Base-by-base conservation (phyloP, 1,140 invertebrate genomes). In the Pseudomyrmex dendroicus region DNA sequence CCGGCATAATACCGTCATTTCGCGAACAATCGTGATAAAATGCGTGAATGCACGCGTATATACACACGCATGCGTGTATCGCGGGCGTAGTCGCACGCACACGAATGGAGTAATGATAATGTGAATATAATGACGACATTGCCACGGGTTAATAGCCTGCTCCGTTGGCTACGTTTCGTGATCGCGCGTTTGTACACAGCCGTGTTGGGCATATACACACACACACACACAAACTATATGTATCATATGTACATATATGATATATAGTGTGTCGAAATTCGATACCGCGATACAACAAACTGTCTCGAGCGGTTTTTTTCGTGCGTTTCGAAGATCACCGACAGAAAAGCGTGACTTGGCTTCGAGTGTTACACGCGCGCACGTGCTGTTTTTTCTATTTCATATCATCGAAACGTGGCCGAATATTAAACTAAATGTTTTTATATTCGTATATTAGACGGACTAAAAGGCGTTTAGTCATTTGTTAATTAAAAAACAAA, bases 101-200 rank as follows among this genome's bases (percentile, higher is more conserved):
- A 20, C 80, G 50, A 25, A 25, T 22, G 56, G 64, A 54, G 63
- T 44, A 56, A 72, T 78, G 64, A 87, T 91, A 91, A 91, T 90
- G 89, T 84, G 89, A 89, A 87, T 89, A 90, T 91, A 91, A 91
- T 90, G 90, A 89, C 83, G 87, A 73, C 78, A 86, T 89, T 84
- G 86, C 84, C 84, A 82, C 85, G 85, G 78, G 72, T 87, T 86
- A 83, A 86, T 61, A 77, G 84, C 72, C 54, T 59, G 22, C 20
- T 20, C 12, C 54, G 63, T 25, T 73, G 66, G 48, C 48, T 86
- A 67, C 35, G 72, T 64, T 76, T 83, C 72, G 61, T 22, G 72
- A 22, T 61, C 20, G 44, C 22, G 13, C 68, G 57, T 12, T 50
- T 12, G 20, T n/a, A 52, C n/a, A 20, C 17, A 20, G 15, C 1